Evolutionary conservation across 2,797 vertebrate genomes (phyloP).

Genomic region (Bradypodion pumilum): DNA sequence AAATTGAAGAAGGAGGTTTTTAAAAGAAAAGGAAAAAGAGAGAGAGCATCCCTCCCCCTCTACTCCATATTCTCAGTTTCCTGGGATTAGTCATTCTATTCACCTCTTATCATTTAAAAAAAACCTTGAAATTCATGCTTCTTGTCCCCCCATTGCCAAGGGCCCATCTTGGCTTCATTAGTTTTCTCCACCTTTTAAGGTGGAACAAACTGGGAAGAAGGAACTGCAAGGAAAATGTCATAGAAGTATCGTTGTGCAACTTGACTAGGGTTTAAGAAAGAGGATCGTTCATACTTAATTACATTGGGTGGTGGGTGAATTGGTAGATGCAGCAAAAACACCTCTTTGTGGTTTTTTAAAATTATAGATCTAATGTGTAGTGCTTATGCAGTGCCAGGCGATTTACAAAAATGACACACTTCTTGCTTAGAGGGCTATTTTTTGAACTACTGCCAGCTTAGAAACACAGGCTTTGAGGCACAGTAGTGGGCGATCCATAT

Average conservation of each 20-base stretch:
- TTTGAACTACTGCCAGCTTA: not conserved
- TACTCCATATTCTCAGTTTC: constrained; percentile 72
- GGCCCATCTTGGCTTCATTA: constrained; percentile 29
- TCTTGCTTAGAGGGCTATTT: not conserved
- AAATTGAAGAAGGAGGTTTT: constrained; percentile 83
- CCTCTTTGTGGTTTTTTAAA: too few species aligned
- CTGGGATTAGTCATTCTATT: constrained; percentile 75
- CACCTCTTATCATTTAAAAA: constrained; percentile 74
- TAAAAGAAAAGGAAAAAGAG: constrained; percentile 77
- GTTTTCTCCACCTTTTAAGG: constrained; percentile 30
- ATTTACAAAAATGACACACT: not conserved
- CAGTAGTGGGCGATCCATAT: not conserved
- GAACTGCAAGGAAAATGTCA: constrained; percentile 7
- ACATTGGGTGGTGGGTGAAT: constrained; percentile 18
- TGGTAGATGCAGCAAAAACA: not conserved
- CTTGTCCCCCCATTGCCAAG: constrained; percentile 47
- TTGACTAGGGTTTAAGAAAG: constrained; percentile 19
- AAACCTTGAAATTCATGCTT: constrained; percentile 74
- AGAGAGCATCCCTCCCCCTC: too few species aligned
- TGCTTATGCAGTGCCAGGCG: not conserved
- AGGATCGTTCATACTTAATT: not conserved
- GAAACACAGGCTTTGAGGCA: not conserved
- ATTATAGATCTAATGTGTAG: not conserved
- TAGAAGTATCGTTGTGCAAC: not conserved
- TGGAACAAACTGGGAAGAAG: not conserved